Evolutionary conservation across 2,888 invertebrate species (phyloP), one percentile per base, ranked within the genome.

Genomic region (Acleris emargana): DNA sequence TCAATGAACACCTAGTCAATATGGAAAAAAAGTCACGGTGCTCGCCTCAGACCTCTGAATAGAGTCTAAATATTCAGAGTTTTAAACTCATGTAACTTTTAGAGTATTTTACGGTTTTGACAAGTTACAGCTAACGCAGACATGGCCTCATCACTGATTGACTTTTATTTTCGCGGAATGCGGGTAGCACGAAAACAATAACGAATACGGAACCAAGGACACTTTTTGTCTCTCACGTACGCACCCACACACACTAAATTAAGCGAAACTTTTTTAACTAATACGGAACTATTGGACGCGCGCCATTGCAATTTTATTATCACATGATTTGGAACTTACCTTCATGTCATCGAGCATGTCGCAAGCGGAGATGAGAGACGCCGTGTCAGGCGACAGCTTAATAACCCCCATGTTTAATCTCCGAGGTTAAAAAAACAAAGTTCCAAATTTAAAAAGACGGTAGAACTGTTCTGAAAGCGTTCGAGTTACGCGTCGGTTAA

Each of bases 331-430:
- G 62, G 66, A 67, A 75, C 89, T 88, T 82, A 92, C 91, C 91
- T 88, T 88, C 89, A 91, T 89, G 68, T 92, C 91, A 75, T 92
- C 92, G 83, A 92, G 89, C 85, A 91, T 78, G 70, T 92, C 92
- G 73, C 91, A 91, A 47, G 76, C 91, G 58, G 92, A 91, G 82
- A 89, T 86, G 70, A 91, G 84, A 74, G 86, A 84, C 71, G 85
- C 85, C 74, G 90, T 83, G 81, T 92, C 91, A 69, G 89, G 85
- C 74, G 82, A 84, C 81, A 91, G 81, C 87, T 91, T 91, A 63
- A 91, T 91, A 69, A 92, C 90, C 77, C 91, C 91, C 91, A 92
- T 91, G 67, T 69, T 38, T 79, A 75, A 64, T 53, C 38, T 54
- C 54, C 54, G 17, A 17, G 45, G 38, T 38, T 11, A 17, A 7